Conservation (phyloP, 2,888 invertebrate species). For the Amphipyra berbera region DNA sequence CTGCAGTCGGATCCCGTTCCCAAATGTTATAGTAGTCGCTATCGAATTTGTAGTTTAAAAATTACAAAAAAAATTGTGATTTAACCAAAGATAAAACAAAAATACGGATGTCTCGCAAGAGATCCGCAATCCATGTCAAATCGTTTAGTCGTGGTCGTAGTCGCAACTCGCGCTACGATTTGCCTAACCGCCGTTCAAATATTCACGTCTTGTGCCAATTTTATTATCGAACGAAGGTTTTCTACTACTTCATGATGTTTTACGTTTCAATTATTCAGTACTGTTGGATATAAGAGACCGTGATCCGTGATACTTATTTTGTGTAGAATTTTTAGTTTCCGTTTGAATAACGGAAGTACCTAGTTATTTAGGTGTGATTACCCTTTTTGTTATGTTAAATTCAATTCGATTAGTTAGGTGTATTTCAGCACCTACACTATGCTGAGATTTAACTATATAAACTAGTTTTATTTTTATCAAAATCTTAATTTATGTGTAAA, state of each 20-base stretch:
- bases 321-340: slow-evolving; percentile 9
- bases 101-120: slow-evolving; percentile 26
- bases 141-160: slow-evolving; percentile 37
- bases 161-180: slow-evolving; percentile 33
- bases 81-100: too few species aligned
- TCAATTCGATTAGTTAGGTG: not conserved
- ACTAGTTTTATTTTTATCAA: too few species aligned
- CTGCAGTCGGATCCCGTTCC: too few species aligned
- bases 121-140: slow-evolving; percentile 44
- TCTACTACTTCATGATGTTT: slow-evolving; percentile 17
- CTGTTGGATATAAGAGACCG: not conserved
- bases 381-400: not conserved
- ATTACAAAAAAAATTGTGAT: too few species aligned
- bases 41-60: too few species aligned
- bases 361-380: slow-evolving; percentile 14
- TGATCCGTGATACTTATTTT: not conserved
- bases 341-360: slow-evolving; percentile 4
- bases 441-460: too few species aligned
- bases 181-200: slow-evolving; percentile 41
- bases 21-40: too few species aligned
- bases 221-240: slow-evolving; percentile 42
- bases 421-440: too few species aligned
- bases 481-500: too few species aligned
- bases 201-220: slow-evolving; percentile 49
- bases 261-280: slow-evolving; percentile 23